These are phyloP conservation scores for Periphyllus acericola DNA, from an alignment of 2,888 invertebrate genomes.

Conservation along the genomic window DNA sequence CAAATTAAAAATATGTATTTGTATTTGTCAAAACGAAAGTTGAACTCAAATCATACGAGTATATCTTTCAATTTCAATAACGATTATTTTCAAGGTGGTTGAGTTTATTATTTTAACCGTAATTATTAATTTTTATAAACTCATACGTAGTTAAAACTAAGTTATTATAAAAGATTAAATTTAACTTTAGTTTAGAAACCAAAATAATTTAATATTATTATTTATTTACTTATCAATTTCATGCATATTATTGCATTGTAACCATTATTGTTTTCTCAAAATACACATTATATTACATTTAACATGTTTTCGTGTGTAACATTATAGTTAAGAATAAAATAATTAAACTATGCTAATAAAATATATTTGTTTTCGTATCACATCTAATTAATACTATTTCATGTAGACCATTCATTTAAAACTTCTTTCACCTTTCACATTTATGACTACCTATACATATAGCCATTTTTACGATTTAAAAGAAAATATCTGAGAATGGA, in stretches of 20 bases:
- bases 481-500: constrained; percentile 29
- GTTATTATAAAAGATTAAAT: neutral
- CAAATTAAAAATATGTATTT: neutral
- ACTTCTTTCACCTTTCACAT: constrained; percentile 61
- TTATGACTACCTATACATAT: constrained; percentile 25
- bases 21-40: constrained; percentile 17
- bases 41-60: neutral
- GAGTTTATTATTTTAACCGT: neutral
- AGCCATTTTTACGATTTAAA: constrained; percentile 16
- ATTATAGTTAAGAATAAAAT: constrained; percentile 4
- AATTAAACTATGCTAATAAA: neutral
- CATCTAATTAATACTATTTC: constrained; percentile 17
- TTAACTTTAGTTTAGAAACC: neutral
- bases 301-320: neutral
- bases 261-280: neutral
- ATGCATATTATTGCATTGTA: neutral
- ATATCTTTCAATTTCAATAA: neutral
- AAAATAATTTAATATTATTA: neutral
- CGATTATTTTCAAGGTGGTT: constrained; percentile 31
- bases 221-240: neutral
- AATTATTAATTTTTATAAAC: constrained; percentile 14
- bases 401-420: constrained; percentile 27
- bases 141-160: neutral
- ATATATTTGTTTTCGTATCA: constrained; percentile 34
- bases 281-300: neutral